Percentiles rank a stretch among this genome's conserved stretches.
Evolutionary conservation across 2,797 vertebrate species (phyloP).

Genomic region (Acropternis orthonyx): DNA sequence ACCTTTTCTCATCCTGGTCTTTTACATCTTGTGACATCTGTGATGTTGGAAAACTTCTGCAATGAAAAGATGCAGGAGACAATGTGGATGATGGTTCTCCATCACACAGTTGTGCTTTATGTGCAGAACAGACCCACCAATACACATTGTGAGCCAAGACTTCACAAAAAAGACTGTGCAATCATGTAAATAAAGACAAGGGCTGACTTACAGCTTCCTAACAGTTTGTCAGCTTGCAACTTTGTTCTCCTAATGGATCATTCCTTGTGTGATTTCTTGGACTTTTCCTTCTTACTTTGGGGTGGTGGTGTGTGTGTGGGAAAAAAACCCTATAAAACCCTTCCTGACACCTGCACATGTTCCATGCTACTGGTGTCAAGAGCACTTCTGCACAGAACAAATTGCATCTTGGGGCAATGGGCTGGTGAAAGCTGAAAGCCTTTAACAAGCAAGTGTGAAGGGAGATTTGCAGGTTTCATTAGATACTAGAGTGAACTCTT

Average conservation of each 20-base stretch:
- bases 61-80: neutral
- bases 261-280: neutral
- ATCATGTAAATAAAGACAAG: neutral
- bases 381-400: neutral
- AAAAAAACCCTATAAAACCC: neutral
- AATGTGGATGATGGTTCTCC: neutral
- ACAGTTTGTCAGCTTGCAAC: neutral
- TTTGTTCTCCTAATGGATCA: neutral
- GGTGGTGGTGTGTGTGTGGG: neutral
- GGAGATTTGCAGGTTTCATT: neutral
- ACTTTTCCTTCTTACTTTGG: neutral
- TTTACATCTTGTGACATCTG: neutral
- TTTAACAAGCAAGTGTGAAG: neutral
- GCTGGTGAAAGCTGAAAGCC: neutral
- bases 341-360: neutral
- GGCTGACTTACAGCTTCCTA: neutral
- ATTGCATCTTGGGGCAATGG: neutral
- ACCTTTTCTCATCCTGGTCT: neutral
- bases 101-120: neutral
- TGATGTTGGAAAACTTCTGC: neutral
- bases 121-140: neutral
- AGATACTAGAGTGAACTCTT: neutral
- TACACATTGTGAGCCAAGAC: neutral
- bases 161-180: neutral
- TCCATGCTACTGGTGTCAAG: accelerated